These are phyloP conservation scores for Holothuria leucospilota DNA, from an alignment of 53 echinoderm and acorn worm genomes.

Conservation along the genomic window DNA sequence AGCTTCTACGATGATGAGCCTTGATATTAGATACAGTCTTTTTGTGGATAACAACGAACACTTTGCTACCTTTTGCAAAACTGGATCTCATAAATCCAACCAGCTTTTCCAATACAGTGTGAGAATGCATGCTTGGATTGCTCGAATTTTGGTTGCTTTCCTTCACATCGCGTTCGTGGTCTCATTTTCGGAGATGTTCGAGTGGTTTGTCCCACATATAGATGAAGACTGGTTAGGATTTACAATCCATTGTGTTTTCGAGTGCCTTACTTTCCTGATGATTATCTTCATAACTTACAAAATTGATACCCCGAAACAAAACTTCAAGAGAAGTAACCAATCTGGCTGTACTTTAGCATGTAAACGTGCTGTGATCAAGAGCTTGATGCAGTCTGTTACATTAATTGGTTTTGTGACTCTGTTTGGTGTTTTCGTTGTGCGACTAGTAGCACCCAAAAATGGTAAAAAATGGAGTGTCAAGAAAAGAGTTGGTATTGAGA, in stretches of 20 bases:
- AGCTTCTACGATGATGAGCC: not conserved
- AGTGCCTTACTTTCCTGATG: not conserved
- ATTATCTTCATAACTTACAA: not conserved
- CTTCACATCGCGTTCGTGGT: not conserved
- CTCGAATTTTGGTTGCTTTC: not conserved
- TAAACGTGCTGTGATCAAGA: no score
- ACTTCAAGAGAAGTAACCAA: not conserved
- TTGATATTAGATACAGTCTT: constrained; percentile 19
- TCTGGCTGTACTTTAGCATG: no score
- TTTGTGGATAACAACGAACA: constrained; percentile 62
- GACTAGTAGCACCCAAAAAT: no score
- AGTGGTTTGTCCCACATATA: not conserved
- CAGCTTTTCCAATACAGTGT: not conserved
- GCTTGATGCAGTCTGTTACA: no score
- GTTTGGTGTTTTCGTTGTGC: no score
- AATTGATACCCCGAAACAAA: not conserved
- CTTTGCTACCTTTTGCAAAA: constrained; percentile 65
- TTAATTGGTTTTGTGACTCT: no score
- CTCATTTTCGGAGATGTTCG: not conserved
- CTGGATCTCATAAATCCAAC: constrained; percentile 16
- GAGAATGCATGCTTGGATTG: not conserved
- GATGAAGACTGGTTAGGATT: not conserved
- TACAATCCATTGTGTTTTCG: not conserved
- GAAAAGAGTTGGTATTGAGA: no score
- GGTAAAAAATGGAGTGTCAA: no score